Evolutionary conservation across 2,888 invertebrate genomes (phyloP), one percentile per base, ranked within the genome.

Genomic region (Tiphia femorata): DNA sequence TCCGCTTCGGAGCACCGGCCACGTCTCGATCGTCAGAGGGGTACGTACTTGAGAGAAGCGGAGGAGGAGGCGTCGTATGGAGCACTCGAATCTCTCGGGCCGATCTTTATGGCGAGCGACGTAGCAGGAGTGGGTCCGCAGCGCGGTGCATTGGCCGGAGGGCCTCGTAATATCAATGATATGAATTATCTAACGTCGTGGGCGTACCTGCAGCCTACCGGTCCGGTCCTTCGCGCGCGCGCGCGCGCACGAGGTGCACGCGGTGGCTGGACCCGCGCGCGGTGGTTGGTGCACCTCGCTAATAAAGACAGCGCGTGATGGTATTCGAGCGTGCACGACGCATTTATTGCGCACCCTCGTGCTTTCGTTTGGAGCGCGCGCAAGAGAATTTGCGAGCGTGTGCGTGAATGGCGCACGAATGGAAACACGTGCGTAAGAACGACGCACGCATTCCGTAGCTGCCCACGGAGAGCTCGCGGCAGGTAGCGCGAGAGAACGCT

Each of bases 171-270:
- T 70, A 70, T 68, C 71, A 61, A 60, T 65, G 71, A 57, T 67
- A 71, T 70, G 73, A 71, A 71, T 75, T 71, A 75, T 75, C 71
- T 70, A 69, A 67, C 62, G 57, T 50, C 59, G 70, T 69, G 64
- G 70, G 73, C 71, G 67, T 65, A 65, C 44, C 61, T 37, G 63
- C 58, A 55, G 62, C 64, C 58, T 62, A 55, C 56, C 63, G n/a
- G n/a, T n/a, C n/a, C n/a, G n/a, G n/a, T n/a, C n/a, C n/a, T n/a
- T n/a, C n/a, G n/a, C n/a, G n/a, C n/a, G n/a, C n/a, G n/a, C n/a
- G n/a, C n/a, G n/a, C n/a, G n/a, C n/a, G n/a, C n/a, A n/a, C n/a
- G n/a, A n/a, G n/a, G n/a, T n/a, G n/a, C n/a, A n/a, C n/a, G n/a
- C n/a, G n/a, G n/a, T n/a, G n/a, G n/a, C n/a, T n/a, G n/a, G n/a